Conservation (phyloP, 2,888 invertebrate species). For the Psylliodes chrysocephalus region DNA sequence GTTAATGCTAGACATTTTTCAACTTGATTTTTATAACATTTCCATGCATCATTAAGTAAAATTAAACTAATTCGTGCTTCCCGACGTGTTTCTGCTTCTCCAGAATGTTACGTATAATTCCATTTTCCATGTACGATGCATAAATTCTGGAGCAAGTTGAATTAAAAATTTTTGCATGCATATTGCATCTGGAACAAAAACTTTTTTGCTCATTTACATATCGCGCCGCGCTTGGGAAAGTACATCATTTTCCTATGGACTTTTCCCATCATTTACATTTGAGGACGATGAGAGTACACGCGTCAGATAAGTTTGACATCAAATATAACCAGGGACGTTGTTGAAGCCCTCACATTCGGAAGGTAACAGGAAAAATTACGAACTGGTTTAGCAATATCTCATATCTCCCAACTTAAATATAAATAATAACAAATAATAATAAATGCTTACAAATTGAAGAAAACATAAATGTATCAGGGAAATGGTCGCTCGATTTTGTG, state of each 20-base stretch:
- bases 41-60: conserved; percentile 1
- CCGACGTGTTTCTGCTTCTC: conserved; percentile 9
- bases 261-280: conserved; percentile 21
- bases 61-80: conserved; percentile 14
- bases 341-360: no score
- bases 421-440: no score
- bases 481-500: no score
- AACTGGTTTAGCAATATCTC: no score
- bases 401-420: no score
- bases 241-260: conserved; percentile 20
- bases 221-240: conserved; percentile 9
- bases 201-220: conserved; percentile 22
- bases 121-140: conserved; percentile 22
- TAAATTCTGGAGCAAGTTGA: conserved; percentile 25
- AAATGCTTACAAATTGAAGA: no score
- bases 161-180: conserved; percentile 33
- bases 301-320: conserved; percentile 2
- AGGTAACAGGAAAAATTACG: no score
- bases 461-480: no score
- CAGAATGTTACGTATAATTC: conserved; percentile 19
- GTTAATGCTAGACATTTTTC: background rate
- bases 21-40: background rate
- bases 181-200: conserved; percentile 22
- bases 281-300: background rate
- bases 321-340: no score